Base-by-base conservation (phyloP, 2,888 invertebrate genomes). In the Coenonympha arcania region DNA sequence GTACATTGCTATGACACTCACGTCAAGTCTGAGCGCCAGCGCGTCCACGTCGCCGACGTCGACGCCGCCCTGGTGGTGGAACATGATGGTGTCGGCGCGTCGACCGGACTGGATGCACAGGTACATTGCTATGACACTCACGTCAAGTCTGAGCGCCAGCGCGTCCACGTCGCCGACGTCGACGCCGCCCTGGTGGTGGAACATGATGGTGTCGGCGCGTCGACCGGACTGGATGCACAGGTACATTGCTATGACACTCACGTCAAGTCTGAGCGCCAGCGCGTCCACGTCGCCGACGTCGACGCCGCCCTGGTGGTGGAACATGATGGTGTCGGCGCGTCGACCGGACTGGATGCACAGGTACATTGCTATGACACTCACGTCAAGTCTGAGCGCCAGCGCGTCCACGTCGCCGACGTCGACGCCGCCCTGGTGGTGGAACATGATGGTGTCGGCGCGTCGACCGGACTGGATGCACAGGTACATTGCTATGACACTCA, bases 11-110 rank as follows among this genome's bases (percentile, higher is more conserved):
- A n/a, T n/a, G n/a, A n/a, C n/a, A 28, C 28, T 30, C 45, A 98
- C 90, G 51, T 96, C 94, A n/a, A 98, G 84, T 65, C 94, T 92
- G n/a, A 93, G 80, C 0, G 98, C 98, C 78, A 99, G 94, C 0
- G 95, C 91, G 76, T 99, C 99, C 1, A 99, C 99, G 77, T 99
- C 98, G 1, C 99, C 99, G 55, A 99, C 93, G 73, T 99, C 99
- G 1, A 99, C 96, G 13, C 99, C 99, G 6, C 99, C 96, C 81
- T 98, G 94, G 74, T 99, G 98, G 79, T 98, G 93, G 85, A 99
- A 99, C 58, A 99, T 88, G 67, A 99, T 96, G 2, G 96, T 95
- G 80, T 99, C 99, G 0, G 93, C 94, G 41, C 92, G 88, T 13
- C 99, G 91, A 59, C 96, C 95, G 0, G 98, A 98, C 76, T 96